These are phyloP conservation scores for Lordiphosa collinella DNA, from an alignment of 1,140 invertebrate genomes.

Conservation along the genomic window DNA sequence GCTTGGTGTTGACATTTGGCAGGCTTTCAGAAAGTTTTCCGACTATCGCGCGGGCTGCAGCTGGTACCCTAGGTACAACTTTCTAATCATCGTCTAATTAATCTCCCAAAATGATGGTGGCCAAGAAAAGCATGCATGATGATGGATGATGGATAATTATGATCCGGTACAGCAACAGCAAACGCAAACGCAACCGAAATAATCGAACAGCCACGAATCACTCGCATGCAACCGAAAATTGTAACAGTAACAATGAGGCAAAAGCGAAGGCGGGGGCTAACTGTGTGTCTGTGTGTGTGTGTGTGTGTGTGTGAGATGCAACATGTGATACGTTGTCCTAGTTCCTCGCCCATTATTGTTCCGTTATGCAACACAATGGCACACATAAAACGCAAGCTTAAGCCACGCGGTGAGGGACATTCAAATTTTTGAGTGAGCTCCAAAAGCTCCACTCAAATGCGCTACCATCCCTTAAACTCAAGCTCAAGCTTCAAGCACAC, in stretches of 20 bases:
- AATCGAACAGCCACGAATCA: slow-evolving; percentile 22
- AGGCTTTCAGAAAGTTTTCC: slow-evolving; percentile 22
- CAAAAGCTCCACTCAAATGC: not conserved
- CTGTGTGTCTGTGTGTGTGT: slow-evolving; percentile 16
- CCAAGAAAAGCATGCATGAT: slow-evolving; percentile 35
- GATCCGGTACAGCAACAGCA: slow-evolving; percentile 8
- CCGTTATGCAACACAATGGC: slow-evolving; percentile 76
- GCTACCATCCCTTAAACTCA: slow-evolving; percentile 7
- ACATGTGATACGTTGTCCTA: slow-evolving; percentile 75
- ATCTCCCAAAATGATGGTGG: slow-evolving; percentile 29
- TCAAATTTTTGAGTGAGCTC: slow-evolving; percentile 28
- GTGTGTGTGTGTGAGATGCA: slow-evolving; percentile 53
- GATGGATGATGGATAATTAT: slow-evolving; percentile 57
- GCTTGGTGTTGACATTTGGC: slow-evolving; percentile 33
- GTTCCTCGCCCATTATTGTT: slow-evolving; percentile 66
- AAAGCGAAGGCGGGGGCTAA: not conserved
- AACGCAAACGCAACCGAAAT: slow-evolving; percentile 28
- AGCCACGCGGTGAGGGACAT: slow-evolving; percentile 4
- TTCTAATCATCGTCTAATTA: slow-evolving; percentile 66
- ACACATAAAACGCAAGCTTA: slow-evolving; percentile 52
- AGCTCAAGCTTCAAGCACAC: not conserved
- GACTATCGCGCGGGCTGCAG: slow-evolving; percentile 11
- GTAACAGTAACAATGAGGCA: not conserved
- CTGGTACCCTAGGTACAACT: not conserved
- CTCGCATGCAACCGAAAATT: not conserved